Base-by-base conservation (phyloP, 2,113 vertebrate genomes). In the Morone chrysops region DNA sequence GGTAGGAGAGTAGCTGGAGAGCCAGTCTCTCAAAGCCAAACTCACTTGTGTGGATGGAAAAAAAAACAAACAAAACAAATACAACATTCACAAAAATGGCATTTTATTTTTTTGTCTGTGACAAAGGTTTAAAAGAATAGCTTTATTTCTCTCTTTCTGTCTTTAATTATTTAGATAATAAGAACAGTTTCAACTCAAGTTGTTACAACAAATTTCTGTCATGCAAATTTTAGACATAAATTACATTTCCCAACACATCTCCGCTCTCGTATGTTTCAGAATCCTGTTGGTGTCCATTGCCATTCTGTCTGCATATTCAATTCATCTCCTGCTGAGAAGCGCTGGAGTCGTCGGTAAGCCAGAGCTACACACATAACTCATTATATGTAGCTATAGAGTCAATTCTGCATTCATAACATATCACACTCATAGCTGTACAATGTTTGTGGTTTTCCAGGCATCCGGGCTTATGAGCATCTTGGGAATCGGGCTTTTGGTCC, bases 381-480 rank as follows among this genome's bases (percentile, higher is more conserved):
- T 1, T n/a, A 36, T 5, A 20, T 13, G 20, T 31, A 11, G 38
- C 41, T 48, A 48, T n/a, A 43, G 8, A 62, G 1, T n/a, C 1
- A 43, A n/a, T 43, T 40, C 14, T 62, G 9, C 50, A 2, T 61
- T 72, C 22, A 9, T 20, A 43, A 18, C n/a, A 45, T 6, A 60
- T 72, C 47, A 40, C 22, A 17, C 1, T 22, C 11, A 22, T n/a
- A 4, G 45, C 18, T 12, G 0, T 8, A 0, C 38, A 54, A 68
- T 48, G 2, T 80, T 65, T 70, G 16, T 70, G 6, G 13, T 11
- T 38, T 40, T 83, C 48, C 82, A 97, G 97, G 97, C 9, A 97
- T 96, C 56, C 90, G 96, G 14, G 96, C 96, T 1, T 98, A 97
- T 47, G 97, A 98, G 84, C 96, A 97, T 87, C 94, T 98, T 18